Evolutionary conservation across 2,888 invertebrate genomes (phyloP).

Genomic region (Cataglyphis livida): DNA sequence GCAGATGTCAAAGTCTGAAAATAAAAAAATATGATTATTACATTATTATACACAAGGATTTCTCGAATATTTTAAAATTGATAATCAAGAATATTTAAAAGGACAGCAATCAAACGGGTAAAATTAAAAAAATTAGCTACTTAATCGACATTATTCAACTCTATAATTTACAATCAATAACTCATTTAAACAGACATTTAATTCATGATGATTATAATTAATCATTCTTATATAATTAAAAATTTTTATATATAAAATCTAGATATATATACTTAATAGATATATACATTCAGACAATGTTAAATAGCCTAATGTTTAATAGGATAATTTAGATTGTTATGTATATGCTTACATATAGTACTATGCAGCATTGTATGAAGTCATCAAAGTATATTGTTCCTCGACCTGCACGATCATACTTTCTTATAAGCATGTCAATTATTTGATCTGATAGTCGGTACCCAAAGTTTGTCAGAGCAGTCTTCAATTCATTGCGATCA

Average conservation of each 20-base stretch:
- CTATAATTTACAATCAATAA: constrained; percentile 20
- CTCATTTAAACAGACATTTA: constrained; percentile 4
- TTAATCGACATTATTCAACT: neutral
- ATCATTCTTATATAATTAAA: too few relatives aligned
- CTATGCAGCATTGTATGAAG: constrained; percentile 98
- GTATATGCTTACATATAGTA: constrained; percentile 93
- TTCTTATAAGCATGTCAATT: constrained; percentile 93
- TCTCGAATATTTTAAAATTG: neutral
- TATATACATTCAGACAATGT: neutral
- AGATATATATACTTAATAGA: neutral
- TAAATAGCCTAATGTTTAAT: neutral
- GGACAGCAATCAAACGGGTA: neutral
- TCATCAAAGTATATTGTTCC: constrained; percentile 98
- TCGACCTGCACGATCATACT: constrained; percentile 97
- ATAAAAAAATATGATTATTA: constrained; percentile 31
- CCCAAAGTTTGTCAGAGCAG: constrained; percentile 96
- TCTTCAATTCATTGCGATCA: constrained; percentile 95
- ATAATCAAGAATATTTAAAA: neutral
- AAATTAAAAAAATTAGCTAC: neutral
- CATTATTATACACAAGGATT: neutral
- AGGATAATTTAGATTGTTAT: constrained; percentile 41
- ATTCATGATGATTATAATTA: constrained; percentile 33
- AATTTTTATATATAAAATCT: neutral
- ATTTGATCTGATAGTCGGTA: constrained; percentile 94
- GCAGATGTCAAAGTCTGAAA: constrained; percentile 95